These are phyloP conservation scores for Neolamprologus caudopunctatus DNA, from an alignment of 2,113 vertebrate species.

Conservation along the genomic window DNA sequence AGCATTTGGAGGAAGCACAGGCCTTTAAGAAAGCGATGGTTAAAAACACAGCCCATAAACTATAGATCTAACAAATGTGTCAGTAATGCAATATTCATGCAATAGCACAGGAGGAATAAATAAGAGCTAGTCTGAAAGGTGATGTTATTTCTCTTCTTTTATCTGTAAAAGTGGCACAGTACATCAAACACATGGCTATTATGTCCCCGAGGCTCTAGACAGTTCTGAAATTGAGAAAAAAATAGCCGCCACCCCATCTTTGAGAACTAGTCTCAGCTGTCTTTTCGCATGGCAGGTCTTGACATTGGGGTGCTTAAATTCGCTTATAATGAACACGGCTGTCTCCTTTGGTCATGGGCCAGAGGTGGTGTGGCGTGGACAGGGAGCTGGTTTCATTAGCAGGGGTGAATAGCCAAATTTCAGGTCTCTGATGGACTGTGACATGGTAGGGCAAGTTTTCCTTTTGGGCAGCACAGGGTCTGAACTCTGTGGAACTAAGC, in stretches of 20 bases:
- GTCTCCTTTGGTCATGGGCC: constrained; percentile 38
- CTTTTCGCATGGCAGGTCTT: constrained; percentile 37
- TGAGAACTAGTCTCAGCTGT: constrained; percentile 40
- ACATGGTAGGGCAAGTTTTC: constrained; percentile 53
- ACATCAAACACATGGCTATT: constrained; percentile 54
- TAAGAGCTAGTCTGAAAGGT: background rate
- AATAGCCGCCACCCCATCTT: constrained; percentile 36
- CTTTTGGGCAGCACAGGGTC: constrained; percentile 16
- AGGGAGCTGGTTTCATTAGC: constrained; percentile 57
- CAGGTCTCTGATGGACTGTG: constrained; percentile 64
- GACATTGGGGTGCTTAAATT: constrained; percentile 39
- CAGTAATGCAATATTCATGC: constrained; percentile 1
- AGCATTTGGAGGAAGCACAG: background rate
- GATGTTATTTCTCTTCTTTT: constrained; percentile 10
- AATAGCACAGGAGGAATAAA: background rate
- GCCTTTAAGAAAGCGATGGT: background rate
- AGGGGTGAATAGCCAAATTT: constrained; percentile 63
- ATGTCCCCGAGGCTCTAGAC: constrained; percentile 33
- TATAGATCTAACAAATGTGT: background rate
- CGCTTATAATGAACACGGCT: constrained; percentile 55
- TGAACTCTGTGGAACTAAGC: constrained; percentile 59
- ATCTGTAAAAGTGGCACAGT: constrained; percentile 12
- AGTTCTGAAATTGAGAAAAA: constrained; percentile 53
- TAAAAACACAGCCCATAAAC: background rate
- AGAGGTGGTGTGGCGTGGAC: constrained; percentile 27